phyloP scores from a whole-genome alignment of 2,113 vertebrate genomes.

The Cyprinus carpio region DNA sequence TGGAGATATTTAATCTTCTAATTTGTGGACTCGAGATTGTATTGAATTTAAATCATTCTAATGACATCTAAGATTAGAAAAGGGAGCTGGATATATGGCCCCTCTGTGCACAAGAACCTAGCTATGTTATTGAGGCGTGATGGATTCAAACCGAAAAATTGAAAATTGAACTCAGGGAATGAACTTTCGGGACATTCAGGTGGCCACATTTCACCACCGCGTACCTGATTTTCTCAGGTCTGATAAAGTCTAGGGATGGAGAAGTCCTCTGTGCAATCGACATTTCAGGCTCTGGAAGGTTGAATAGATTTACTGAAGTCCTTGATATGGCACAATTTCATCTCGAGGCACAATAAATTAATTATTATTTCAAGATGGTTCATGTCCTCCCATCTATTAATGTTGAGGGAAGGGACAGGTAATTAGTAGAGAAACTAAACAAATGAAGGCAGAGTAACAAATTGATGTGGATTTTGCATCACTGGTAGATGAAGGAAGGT shows the following conservation, averaged over 20 bases:
- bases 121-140: slow-evolving; percentile 66
- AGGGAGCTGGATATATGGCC: slow-evolving; percentile 65
- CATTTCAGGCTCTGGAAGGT: slow-evolving; percentile 60
- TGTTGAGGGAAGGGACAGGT: not conserved
- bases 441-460: slow-evolving; percentile 10
- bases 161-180: slow-evolving; percentile 71
- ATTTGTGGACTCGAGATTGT: slow-evolving; percentile 59
- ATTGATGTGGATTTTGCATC: not conserved
- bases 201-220: slow-evolving; percentile 37
- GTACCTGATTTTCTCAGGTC: slow-evolving; percentile 51
- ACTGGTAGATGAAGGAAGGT: not conserved
- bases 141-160: slow-evolving; percentile 70
- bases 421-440: slow-evolving; percentile 20
- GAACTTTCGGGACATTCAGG: slow-evolving; percentile 57
- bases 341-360: slow-evolving; percentile 36
- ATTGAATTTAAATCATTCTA: slow-evolving; percentile 66
- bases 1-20: slow-evolving; percentile 49
- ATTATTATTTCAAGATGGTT: slow-evolving; percentile 50
- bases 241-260: slow-evolving; percentile 57
- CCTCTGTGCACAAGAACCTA: slow-evolving; percentile 60
- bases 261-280: slow-evolving; percentile 37
- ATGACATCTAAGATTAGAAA: slow-evolving; percentile 67
- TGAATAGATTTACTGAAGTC: slow-evolving; percentile 50
- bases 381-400: slow-evolving; percentile 25
- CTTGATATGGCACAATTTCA: slow-evolving; percentile 50